These are phyloP conservation scores for Zygogramma bicolorata DNA, from an alignment of 2,888 invertebrate species.

Conservation along the genomic window DNA sequence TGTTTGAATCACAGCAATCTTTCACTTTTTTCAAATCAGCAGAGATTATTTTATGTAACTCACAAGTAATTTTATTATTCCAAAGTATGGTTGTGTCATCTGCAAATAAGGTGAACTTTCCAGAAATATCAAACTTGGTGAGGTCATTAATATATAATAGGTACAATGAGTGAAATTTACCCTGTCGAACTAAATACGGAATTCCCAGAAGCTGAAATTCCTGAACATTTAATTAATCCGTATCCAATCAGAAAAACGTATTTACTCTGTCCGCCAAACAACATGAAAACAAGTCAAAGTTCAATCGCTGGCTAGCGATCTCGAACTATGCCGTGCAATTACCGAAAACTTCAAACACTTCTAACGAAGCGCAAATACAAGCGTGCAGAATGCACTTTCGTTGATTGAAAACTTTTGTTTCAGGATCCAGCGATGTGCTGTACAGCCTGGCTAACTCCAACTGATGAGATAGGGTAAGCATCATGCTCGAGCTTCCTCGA, in stretches of 20 bases:
- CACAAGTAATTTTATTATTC: too few relatives aligned
- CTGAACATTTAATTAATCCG: not conserved
- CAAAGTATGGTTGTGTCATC: too few relatives aligned
- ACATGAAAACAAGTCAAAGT: not conserved
- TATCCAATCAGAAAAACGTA: not conserved
- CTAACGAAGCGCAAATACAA: not conserved
- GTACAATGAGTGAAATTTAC: too few relatives aligned
- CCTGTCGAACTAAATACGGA: too few relatives aligned
- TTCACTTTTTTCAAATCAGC: too few relatives aligned
- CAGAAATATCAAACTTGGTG: too few relatives aligned
- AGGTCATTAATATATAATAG: too few relatives aligned
- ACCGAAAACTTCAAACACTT: not conserved
- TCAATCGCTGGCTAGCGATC: not conserved
- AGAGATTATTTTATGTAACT: too few relatives aligned
- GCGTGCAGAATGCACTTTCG: not conserved
- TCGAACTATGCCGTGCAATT: not conserved
- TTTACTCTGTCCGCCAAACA: not conserved
- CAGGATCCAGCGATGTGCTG: constrained; percentile 19
- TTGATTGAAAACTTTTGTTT: constrained; percentile 23
- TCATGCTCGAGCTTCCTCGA: not conserved
- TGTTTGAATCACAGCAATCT: too few relatives aligned
- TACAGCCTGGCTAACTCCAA: not conserved
- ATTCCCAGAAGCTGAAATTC: too few relatives aligned
- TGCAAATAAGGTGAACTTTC: too few relatives aligned
- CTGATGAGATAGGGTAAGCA: constrained; percentile 3